Evolutionary conservation across 1,140 invertebrate genomes (phyloP), one percentile per base, ranked within the genome.

Genomic region (Platorchestia sp.): DNA sequence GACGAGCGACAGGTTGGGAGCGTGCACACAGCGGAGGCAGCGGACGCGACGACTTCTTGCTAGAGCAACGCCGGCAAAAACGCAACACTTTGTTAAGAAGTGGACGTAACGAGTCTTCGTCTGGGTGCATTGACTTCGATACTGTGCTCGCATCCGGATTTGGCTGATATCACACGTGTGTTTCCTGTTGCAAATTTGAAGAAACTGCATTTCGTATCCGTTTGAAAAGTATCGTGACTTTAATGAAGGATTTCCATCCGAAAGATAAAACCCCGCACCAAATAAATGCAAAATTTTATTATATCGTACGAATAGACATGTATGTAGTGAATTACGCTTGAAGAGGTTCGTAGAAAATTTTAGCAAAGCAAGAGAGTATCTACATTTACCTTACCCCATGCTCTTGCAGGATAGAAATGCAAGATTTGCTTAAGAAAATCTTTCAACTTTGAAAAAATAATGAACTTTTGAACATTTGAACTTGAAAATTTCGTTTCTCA

Each of bases 1-100:
- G 87, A 89, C 87, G 36, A 41, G 87, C 87, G 87, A 89, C 87
- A 89, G 87, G 87, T 89, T 89, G 87, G 41, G 87, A 89, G 87
- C 87, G 87, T 19, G 87, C 36, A 16, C 53, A 14, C 14, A 16
- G 53, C 36, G 53, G 14, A 75, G 41, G 7, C n/a, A 89, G 87
- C 87, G 86, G 86, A 86, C 41, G 86, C 86, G 5, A 5, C 27
- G 0, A 44, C 43, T 89, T 27, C 87, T 89, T 89, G 87, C 14
- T 22, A 89, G 87, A 41, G 42, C 10, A 5, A 89, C 87, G 10
- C 5, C 87, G 6, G 87, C 87, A 89, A 89, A 89, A 89, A 89
- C 87, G 10, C 27, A 22, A 36, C 59, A 75, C 59, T 75, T 75
- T 36, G 59, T 75, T 75, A 75, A 75, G 14, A 36, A 75, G 59